Evolutionary conservation across 2,888 invertebrate species (phyloP).

Genomic region (Timema cristinae): DNA sequence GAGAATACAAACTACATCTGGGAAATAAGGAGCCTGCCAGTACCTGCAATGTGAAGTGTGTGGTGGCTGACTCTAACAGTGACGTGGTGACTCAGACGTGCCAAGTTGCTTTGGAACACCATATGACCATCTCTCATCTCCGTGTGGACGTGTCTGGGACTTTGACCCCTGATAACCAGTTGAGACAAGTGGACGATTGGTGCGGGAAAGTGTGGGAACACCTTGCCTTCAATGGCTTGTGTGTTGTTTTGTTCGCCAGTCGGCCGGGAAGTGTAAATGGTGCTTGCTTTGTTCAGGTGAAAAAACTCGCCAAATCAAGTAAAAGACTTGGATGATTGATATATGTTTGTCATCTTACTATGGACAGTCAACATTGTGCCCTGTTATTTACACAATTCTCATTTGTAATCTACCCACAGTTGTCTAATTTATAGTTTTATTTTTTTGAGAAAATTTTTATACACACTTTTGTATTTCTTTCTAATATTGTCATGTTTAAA

Average conservation of each 20-base stretch:
- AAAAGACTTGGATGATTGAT: no score
- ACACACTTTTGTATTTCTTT: no score
- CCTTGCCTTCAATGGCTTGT: conserved; percentile 56
- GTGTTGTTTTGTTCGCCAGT: conserved; percentile 69
- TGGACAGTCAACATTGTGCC: no score
- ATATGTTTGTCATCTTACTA: no score
- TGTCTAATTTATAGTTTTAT: no score
- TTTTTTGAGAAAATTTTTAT: no score
- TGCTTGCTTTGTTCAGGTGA: conserved; percentile 40
- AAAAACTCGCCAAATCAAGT: no score
- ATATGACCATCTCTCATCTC: conserved; percentile 61
- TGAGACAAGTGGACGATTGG: conserved; percentile 52
- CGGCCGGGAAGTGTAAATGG: conserved; percentile 48
- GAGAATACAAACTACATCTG: background rate
- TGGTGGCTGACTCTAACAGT: conserved; percentile 51
- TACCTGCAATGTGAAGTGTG: conserved; percentile 48
- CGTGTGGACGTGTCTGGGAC: conserved; percentile 42
- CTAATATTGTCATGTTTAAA: no score
- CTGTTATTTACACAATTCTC: no score
- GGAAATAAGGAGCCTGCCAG: background rate
- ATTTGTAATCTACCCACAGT: no score
- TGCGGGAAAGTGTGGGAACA: conserved; percentile 59
- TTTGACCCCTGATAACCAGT: conserved; percentile 31
- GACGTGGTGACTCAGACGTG: conserved; percentile 45
- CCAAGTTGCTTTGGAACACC: conserved; percentile 17